Base-by-base conservation (phyloP, 2,888 invertebrate species). In the Tupiocoris notatus region DNA sequence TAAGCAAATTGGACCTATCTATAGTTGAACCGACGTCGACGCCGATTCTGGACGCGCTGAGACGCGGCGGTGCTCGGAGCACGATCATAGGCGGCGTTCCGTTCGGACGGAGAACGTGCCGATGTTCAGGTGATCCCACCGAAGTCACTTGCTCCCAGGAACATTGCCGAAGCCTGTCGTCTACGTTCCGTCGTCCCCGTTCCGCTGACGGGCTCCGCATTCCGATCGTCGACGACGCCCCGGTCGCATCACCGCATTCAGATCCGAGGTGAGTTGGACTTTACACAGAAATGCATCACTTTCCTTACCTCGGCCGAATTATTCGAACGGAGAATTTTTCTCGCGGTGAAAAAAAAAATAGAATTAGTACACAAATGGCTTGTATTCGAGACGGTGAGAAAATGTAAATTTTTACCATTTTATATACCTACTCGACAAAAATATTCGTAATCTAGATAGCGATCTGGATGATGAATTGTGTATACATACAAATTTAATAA, bases 41-140 rank as follows among this genome's bases (percentile, higher is more conserved):
- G 22, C 22, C 56, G 20, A n/a, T 59, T 59, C 24, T 24, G n/a
- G 25, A 58, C 20, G 17, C 16, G 17, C 18, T 73, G 62, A 1
- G 17, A n/a, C 62, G 73, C 54, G 73, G 73, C 2, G 21, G 21
- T n/a, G n/a, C n/a, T 1, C 73, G 73, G 25, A 23, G 57, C 16
- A 73, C 73, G 9, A 62, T 73, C 39, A 73, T 73, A 25, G 73
- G 73, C 20, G 73, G 73, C 17, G 17, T 73, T 1, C 73, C 73
- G 16, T 54, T 73, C 16, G 22, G 57, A 9, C 25, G 58, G 3
- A 2, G 73, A 16, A 39, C 39, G 2, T 73, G 73, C n/a, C 73
- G 62, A 3, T 73, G 73, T 62, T 17, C 25, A 7, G 73, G 73
- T 0, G 62, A 73, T 17, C 16, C 62, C 16, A 54, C 73, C n/a